Evolutionary conservation across 2,113 vertebrate species (phyloP), one percentile per base, ranked within the genome.

Genomic region (Siphamia tubifer): DNA sequence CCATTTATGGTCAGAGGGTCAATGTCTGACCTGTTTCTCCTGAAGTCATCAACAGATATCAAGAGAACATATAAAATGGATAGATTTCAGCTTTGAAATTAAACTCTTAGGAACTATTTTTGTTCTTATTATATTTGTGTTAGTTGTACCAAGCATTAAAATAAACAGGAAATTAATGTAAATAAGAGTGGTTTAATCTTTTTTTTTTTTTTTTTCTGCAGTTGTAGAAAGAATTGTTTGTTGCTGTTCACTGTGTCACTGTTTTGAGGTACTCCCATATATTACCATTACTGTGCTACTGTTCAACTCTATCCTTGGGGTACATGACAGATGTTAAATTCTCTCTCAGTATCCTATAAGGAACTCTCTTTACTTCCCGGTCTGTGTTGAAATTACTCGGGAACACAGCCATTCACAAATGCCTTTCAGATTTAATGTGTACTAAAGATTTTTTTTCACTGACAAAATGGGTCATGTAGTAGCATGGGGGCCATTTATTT

Each of bases 381-480:
- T 15, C 24, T 5, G 13, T 63, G 39, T 21, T 21, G 44, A 32
- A 62, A 77, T 31, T 72, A 56, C 17, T 64, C 54, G 45, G 43
- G 68, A 68, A 69, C 38, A 8, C 1, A 4, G 24, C 43, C 45
- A 64, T 66, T 66, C 58, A 60, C 68, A 62, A 42, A 42, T 55
- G 44, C 61, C 34, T 62, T 66, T 74, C 63, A 65, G 39, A 51
- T 69, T 60, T 30, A 61, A 76, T 66, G 2, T 55, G 23, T n/a
- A 20, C 32, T 51, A 53, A 48, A 74, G 34, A 16, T 27, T 60
- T 53, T 27, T 60, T 53, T 63, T 35, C 57, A 35, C 42, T 47
- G 52, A 73, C 64, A 78, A 76, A 86, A 72, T 65, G 63, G 78
- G 79, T 80, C 82, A 68, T 35, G 62, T 53, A 40, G 60, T 75